Conservation (phyloP, 2,797 vertebrate species). For the Platyrinchus mystaceus region DNA sequence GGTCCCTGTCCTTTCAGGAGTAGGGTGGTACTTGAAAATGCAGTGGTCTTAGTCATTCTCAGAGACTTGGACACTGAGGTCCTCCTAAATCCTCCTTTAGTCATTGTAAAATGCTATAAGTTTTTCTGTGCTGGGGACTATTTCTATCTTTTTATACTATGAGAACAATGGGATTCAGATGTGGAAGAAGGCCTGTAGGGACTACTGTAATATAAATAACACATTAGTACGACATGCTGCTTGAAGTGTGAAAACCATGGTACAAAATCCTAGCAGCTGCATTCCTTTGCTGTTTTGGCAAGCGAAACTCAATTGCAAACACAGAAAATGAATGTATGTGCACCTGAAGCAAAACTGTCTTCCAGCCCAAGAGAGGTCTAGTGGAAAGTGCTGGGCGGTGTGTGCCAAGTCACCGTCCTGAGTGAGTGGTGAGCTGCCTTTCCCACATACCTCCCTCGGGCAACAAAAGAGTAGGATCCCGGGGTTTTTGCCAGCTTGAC, state of each 20-base stretch:
- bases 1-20: background rate
- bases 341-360: constrained; percentile 29
- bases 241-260: constrained; percentile 30
- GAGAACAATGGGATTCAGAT: constrained; percentile 40
- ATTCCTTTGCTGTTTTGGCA: constrained; percentile 18
- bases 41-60: background rate
- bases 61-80: background rate
- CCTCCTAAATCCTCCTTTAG: background rate
- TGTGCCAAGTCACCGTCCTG: constrained; percentile 10
- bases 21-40: background rate
- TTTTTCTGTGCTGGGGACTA: background rate
- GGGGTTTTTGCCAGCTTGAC: constrained; percentile 56
- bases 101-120: background rate
- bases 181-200: background rate
- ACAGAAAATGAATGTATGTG: background rate
- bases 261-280: background rate
- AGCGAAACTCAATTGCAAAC: background rate
- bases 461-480: constrained; percentile 39
- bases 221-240: background rate
- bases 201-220: constrained; percentile 9
- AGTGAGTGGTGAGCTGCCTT: constrained; percentile 37
- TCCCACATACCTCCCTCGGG: constrained; percentile 59
- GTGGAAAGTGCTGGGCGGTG: background rate
- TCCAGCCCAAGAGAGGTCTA: background rate
- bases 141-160: background rate